Evolutionary conservation across 2,888 invertebrate species (phyloP).

Genomic region (Bombylius discolor): DNA sequence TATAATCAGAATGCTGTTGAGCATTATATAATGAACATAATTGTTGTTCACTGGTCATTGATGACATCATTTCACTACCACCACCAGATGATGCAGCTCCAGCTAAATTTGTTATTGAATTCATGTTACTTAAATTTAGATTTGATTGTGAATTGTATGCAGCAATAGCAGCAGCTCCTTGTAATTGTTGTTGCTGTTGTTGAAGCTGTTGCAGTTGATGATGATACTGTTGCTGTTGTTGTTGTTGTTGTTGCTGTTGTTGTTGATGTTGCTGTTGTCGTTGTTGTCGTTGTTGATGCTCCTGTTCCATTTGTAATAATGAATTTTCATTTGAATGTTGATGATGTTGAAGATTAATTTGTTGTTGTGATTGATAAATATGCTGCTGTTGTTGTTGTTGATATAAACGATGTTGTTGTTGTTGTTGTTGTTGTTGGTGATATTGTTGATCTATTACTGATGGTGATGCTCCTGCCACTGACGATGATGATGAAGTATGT

Average conservation of each 20-base stretch:
- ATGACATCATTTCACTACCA: constrained; percentile 11
- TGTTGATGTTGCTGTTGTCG: constrained; percentile 1
- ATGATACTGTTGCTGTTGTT: constrained; percentile 1
- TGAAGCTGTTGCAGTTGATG: constrained; percentile 5
- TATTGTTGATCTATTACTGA: constrained; percentile 4
- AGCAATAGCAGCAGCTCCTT: not conserved
- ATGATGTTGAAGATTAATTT: constrained; percentile 3
- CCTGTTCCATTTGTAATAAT: constrained; percentile 4
- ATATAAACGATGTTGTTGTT: constrained; percentile 5
- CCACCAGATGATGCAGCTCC: not conserved
- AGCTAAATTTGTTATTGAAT: not conserved
- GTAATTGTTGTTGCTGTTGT: constrained; percentile 6
- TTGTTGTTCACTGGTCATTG: constrained; percentile 29
- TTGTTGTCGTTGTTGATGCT: constrained; percentile 5
- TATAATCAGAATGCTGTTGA: constrained; percentile 53
- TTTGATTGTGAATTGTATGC: constrained; percentile 5
- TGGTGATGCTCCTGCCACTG: not conserved
- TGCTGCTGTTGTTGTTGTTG: constrained; percentile 6
- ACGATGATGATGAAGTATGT: not conserved
- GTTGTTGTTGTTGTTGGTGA: constrained; percentile 1
- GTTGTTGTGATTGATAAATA: not conserved
- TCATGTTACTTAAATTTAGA: not conserved
- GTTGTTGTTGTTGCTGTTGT: constrained; percentile 5
- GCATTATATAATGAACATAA: constrained; percentile 31
- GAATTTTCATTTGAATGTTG: not conserved